These are phyloP conservation scores for Drepana falcataria DNA, from an alignment of 2,888 invertebrate genomes.

Conservation along the genomic window DNA sequence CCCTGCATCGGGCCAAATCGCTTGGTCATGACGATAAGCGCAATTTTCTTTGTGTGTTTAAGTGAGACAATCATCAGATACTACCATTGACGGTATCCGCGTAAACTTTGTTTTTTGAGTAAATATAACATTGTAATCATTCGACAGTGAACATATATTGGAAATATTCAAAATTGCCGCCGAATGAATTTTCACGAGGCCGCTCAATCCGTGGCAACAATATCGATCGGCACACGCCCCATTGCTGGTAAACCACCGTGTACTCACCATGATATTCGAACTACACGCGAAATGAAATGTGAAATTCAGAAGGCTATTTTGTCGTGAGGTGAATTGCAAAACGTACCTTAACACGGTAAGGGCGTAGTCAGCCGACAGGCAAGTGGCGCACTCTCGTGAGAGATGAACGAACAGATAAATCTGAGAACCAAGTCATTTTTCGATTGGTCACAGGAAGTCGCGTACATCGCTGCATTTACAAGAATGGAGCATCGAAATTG, in stretches of 20 bases:
- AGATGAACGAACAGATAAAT: slow-evolving; percentile 73
- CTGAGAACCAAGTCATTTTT: slow-evolving; percentile 30
- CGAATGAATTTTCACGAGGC: slow-evolving; percentile 51
- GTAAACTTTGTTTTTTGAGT: slow-evolving; percentile 4
- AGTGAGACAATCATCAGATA: slow-evolving; percentile 8
- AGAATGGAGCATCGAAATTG: accelerated
- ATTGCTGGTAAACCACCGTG: slow-evolving; percentile 49
- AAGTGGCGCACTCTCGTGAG: slow-evolving; percentile 77
- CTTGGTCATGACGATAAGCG: slow-evolving; percentile 37
- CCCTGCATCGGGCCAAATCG: slow-evolving; percentile 26
- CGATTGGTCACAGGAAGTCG: slow-evolving; percentile 6
- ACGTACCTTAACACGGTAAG: slow-evolving; percentile 60
- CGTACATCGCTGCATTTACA: slow-evolving; percentile 39
- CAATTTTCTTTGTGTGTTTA: slow-evolving; percentile 8
- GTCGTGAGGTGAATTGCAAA: slow-evolving; percentile 53
- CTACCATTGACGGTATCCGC: not conserved
- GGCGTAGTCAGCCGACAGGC: slow-evolving; percentile 63
- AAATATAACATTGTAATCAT: not conserved
- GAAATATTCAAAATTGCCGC: slow-evolving; percentile 55
- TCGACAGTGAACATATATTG: slow-evolving; percentile 22
- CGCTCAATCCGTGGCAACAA: slow-evolving; percentile 32
- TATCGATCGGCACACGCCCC: slow-evolving; percentile 65
- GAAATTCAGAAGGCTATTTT: slow-evolving; percentile 39
- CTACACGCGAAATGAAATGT: slow-evolving; percentile 56
- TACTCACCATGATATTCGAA: slow-evolving; percentile 19